Base-by-base conservation (phyloP, 2,113 vertebrate genomes). In the Grallaria varia region DNA sequence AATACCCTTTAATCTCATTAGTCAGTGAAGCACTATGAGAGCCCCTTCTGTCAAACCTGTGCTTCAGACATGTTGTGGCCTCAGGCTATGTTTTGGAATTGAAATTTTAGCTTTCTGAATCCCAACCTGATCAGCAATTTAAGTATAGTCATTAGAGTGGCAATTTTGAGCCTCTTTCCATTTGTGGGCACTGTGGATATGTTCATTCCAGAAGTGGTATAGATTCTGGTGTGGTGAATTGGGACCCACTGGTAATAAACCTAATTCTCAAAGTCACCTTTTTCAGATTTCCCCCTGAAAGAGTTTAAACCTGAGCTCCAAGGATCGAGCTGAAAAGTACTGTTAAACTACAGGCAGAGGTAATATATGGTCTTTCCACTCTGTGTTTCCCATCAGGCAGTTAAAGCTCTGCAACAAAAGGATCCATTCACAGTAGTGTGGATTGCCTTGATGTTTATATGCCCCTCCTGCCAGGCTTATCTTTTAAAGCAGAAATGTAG, bases 1-100 rank as follows among this genome's bases (percentile, higher is more conserved):
- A 91, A 93, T 95, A 68, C 89, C 74, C 84, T 95, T 92, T 96
- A 96, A 97, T 96, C 94, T 84, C 89, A 95, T 95, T 95, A 95
- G 93, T 75, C 58, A 69, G 71, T 2, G 44, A 82, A 89, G 76
- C 56, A 56, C 62, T 95, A 6, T 69, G 83, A 97, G 89, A 92
- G 52, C 42, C 80, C 62, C 64, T 95, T 95, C 95, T 78, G 86
- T 96, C 94, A 96, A 78, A 90, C 89, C 64, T 87, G 39, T 86
- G 56, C 95, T 95, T 72, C 91, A 95, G 86, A 92, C 86, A 33
- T 81, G 44, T 91, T 90, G 73, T 60, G 89, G 93, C 95, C 93
- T 87, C 76, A 49, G 93, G 96, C 93, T 96, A 92, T 72, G n/a
- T 87, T 95, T 92, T 64, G 64, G 86, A 96, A 97, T 95, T 91